These are phyloP conservation scores for Fundulus diaphanus DNA, from an alignment of 2,797 vertebrate genomes.

Conservation along the genomic window DNA sequence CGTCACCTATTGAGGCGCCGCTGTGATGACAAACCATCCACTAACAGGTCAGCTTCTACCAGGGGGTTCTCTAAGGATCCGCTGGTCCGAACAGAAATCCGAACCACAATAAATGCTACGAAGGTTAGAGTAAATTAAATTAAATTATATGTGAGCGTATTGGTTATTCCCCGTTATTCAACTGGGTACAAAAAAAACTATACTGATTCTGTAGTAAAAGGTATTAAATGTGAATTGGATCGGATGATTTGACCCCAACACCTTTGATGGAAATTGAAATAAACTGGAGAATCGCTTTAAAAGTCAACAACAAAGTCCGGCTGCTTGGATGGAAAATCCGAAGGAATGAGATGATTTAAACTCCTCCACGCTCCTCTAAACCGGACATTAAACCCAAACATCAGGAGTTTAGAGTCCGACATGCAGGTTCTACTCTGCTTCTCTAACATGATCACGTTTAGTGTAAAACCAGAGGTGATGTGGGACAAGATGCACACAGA, in stretches of 20 bases:
- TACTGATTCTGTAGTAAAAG: not conserved
- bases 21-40: not conserved
- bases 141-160: not conserved
- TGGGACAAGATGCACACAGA: no score
- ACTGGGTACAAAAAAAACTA: no score
- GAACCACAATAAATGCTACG: not conserved
- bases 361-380: no score
- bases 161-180: not conserved
- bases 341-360: no score
- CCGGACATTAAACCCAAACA: no score
- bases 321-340: not conserved
- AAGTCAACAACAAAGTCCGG: not conserved
- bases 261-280: not conserved
- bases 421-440: not conserved
- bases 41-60: not conserved
- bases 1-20: not conserved
- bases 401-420: not conserved
- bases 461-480: no score
- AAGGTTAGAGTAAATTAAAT: not conserved
- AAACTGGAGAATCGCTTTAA: not conserved
- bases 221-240: not conserved
- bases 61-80: not conserved
- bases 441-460: not conserved
- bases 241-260: not conserved
- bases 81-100: not conserved